These are phyloP conservation scores for Sandelia bainsii DNA, from an alignment of 2,797 vertebrate species.

Conservation along the genomic window DNA sequence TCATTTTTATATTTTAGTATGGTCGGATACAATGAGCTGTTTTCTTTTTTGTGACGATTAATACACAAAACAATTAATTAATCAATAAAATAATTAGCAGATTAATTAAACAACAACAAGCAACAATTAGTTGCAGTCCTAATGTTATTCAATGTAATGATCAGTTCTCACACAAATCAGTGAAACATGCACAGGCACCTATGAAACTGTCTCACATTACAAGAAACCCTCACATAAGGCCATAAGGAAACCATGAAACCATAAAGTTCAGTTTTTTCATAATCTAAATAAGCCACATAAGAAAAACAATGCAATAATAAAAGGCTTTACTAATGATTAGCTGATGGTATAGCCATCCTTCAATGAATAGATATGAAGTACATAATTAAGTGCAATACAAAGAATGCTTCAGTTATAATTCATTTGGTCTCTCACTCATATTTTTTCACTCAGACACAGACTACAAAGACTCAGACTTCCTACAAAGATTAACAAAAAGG, in stretches of 20 bases:
- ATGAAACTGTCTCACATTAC: not conserved
- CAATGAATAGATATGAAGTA: not conserved
- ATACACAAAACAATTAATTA: not conserved
- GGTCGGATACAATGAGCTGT: too few species aligned
- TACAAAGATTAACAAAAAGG: conserved; percentile 1
- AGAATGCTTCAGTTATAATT: not conserved
- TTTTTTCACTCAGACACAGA: not conserved
- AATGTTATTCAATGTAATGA: not conserved
- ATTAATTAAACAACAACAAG: too few species aligned
- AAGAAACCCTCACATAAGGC: not conserved
- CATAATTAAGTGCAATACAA: not conserved
- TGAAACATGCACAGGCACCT: not conserved
- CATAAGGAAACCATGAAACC: not conserved
- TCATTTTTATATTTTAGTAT: too few species aligned
- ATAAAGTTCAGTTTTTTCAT: not conserved
- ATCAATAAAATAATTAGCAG: not conserved
- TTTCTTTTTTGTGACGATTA: too few species aligned
- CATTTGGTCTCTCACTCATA: not conserved
- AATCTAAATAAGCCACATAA: not conserved
- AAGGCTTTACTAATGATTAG: not conserved
- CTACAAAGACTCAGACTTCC: fast-evolving
- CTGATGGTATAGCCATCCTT: not conserved
- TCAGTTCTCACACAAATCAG: not conserved
- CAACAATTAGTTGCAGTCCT: not conserved
- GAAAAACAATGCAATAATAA: not conserved